Conservation (phyloP, 2,888 invertebrate genomes). For the Hyppa rectilinea region DNA sequence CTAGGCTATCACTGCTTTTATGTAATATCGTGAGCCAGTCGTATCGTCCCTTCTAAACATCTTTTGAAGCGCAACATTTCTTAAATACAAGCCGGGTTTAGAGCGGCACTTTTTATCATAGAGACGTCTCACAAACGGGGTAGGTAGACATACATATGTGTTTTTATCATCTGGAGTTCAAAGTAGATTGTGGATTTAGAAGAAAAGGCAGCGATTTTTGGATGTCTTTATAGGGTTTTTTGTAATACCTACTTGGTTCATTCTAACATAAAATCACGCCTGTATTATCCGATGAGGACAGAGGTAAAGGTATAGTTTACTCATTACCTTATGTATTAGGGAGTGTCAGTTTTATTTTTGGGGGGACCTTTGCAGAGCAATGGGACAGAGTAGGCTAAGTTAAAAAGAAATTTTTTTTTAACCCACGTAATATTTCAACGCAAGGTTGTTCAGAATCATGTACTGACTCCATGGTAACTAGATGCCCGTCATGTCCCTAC, state of each 20-base stretch:
- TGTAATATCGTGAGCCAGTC: no score
- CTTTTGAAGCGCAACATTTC: constrained; percentile 31
- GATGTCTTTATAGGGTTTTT: not conserved
- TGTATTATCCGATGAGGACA: no score
- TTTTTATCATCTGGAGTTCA: constrained; percentile 43
- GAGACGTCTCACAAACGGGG: constrained; percentile 31
- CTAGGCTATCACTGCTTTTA: no score
- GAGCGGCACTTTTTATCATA: constrained; percentile 57
- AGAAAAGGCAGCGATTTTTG: not conserved
- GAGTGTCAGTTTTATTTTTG: no score
- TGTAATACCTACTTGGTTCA: not conserved
- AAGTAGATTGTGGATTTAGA: constrained; percentile 4
- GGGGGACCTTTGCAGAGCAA: no score
- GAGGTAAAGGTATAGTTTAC: no score
- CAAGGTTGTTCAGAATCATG: no score
- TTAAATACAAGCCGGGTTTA: constrained; percentile 21
- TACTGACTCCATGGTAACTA: no score
- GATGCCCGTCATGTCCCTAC: not conserved
- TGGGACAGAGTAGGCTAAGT: no score
- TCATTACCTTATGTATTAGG: no score
- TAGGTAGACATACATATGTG: constrained; percentile 27
- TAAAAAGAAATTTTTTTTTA: no score
- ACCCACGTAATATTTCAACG: no score
- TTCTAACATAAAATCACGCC: not conserved
- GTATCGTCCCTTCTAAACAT: constrained; percentile 37